phyloP scores from a whole-genome alignment of 2,888 invertebrate species.

The Caenorhabditis sinica region DNA sequence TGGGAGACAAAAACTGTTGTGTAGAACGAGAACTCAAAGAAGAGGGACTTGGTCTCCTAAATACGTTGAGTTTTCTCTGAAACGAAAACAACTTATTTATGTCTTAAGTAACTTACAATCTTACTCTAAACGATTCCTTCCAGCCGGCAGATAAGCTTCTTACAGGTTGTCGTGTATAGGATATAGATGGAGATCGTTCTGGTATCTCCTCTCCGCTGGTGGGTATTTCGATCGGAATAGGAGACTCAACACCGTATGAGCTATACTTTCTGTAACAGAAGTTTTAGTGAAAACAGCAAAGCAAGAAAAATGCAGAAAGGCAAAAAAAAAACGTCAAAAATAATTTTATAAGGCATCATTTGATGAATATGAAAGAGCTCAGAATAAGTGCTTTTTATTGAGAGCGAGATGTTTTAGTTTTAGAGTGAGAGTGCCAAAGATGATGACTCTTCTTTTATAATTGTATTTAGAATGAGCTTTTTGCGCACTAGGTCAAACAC shows the following conservation, averaged over 20 bases:
- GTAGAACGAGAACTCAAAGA: conserved; percentile 53
- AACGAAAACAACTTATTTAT: neutral
- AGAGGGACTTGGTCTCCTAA: conserved; percentile 53
- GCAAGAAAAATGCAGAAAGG: neutral
- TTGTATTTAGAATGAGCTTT: too few relatives aligned
- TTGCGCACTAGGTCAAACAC: too few relatives aligned
- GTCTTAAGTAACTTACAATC: neutral
- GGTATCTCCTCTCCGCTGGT: neutral
- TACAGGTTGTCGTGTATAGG: conserved; percentile 45
- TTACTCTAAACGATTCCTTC: conserved; percentile 54
- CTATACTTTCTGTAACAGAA: conserved; percentile 66
- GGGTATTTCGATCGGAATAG: conserved; percentile 51
- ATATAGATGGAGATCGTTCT: conserved; percentile 44
- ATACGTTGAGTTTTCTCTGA: conserved; percentile 47
- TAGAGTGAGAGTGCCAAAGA: conserved; percentile 1
- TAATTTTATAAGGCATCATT: conserved; percentile 26
- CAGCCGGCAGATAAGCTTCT: conserved; percentile 57
- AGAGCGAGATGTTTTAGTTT: too few relatives aligned
- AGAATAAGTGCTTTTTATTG: conserved; percentile 32
- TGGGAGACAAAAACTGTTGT: conserved; percentile 48
- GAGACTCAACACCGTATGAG: conserved; percentile 62
- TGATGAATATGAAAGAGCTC: conserved; percentile 12
- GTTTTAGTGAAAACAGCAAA: neutral
- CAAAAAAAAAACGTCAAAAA: neutral
- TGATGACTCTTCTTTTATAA: neutral